Evolutionary conservation across 2,797 vertebrate species (phyloP).

Genomic region (Acipenser oxyrinchus): DNA sequence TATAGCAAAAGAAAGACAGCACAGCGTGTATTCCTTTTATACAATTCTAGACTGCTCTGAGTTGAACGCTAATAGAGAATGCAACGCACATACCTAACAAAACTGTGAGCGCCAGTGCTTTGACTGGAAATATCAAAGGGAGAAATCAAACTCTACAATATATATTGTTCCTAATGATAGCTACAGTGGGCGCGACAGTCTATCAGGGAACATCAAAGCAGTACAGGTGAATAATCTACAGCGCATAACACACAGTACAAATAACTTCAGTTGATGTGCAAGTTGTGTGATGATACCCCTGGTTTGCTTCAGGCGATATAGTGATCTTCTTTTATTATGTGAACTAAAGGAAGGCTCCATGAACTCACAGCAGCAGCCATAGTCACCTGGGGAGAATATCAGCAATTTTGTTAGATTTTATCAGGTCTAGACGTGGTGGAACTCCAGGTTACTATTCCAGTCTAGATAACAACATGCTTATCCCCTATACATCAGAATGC

Average conservation of each 20-base stretch:
- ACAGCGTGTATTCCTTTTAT: no score
- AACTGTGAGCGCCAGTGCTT: no score
- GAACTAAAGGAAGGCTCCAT: background rate
- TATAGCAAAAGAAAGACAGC: no score
- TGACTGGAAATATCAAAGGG: no score
- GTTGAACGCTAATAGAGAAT: no score
- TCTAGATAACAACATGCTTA: background rate
- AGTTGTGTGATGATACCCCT: background rate
- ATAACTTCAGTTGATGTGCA: background rate
- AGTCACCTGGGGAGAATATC: background rate
- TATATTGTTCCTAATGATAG: no score
- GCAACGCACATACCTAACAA: no score
- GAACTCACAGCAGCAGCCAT: background rate
- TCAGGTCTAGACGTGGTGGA: background rate
- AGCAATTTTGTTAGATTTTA: background rate
- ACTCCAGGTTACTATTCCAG: background rate
- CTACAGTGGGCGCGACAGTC: no score
- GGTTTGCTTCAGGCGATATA: background rate
- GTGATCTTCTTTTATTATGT: background rate
- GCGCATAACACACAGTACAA: no score
- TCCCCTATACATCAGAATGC: background rate
- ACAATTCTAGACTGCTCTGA: no score
- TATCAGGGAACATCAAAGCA: background rate
- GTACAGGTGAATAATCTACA: background rate
- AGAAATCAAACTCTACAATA: no score